phyloP scores from a whole-genome alignment of 2,888 invertebrate genomes.

The Drosophila infuscata region DNA sequence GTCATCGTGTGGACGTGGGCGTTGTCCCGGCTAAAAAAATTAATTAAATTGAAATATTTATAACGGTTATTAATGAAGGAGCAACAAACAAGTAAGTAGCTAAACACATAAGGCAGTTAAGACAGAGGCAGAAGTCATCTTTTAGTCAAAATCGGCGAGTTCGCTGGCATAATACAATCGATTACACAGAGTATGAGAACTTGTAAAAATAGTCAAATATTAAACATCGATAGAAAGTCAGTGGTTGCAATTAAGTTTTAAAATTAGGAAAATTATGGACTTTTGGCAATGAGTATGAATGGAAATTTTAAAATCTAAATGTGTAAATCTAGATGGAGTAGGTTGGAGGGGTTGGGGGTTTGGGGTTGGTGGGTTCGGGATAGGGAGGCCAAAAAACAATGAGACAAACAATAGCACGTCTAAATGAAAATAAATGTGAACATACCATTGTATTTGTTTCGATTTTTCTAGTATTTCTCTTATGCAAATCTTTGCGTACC shows the following conservation, averaged over 20 bases:
- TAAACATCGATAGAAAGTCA: background rate
- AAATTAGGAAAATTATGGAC: background rate
- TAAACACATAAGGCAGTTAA: conserved; percentile 29
- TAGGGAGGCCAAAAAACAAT: conserved; percentile 17
- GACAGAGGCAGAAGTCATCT: conserved; percentile 2
- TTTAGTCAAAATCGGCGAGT: conserved; percentile 5
- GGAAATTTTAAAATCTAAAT: background rate
- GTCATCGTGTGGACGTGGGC: conserved; percentile 83
- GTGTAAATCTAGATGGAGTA: background rate
- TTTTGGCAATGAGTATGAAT: background rate
- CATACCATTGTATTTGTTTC: conserved; percentile 86
- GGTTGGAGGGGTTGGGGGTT: background rate
- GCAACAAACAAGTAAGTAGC: conserved; percentile 10
- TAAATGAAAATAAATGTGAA: conserved; percentile 72
- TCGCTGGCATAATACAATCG: background rate
- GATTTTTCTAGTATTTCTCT: conserved; percentile 85
- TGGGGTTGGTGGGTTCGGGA: too few relatives aligned
- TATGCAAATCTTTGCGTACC: conserved; percentile 88
- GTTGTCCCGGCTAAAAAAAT: conserved; percentile 82
- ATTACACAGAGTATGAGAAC: background rate
- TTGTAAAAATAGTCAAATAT: conserved; percentile 7
- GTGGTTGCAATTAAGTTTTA: background rate
- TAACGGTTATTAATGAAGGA: background rate
- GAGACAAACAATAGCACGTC: conserved; percentile 42
- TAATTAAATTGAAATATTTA: conserved; percentile 9